phyloP scores from a whole-genome alignment of 2,113 vertebrate genomes.

The Nicator chloris region DNA sequence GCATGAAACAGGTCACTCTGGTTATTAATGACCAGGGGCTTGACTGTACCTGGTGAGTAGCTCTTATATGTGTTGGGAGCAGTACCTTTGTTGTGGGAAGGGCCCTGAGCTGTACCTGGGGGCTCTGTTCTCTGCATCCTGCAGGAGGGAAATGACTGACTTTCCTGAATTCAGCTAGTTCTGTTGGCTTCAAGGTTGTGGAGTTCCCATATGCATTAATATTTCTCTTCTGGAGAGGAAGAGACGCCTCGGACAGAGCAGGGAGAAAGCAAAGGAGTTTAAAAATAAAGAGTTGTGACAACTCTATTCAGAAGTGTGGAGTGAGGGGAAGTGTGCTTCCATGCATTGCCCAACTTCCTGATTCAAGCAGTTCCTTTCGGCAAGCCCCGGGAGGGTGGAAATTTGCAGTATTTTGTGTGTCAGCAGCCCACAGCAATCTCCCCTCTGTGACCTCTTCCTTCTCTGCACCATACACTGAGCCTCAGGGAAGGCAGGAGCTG shows the following conservation, averaged over 20 bases:
- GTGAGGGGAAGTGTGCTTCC: not conserved
- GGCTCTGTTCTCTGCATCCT: not conserved
- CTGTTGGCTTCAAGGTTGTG: not conserved
- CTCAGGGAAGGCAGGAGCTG: not conserved
- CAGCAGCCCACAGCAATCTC: not conserved
- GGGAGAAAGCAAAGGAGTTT: not conserved
- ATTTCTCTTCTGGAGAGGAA: not conserved
- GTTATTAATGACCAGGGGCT: not conserved
- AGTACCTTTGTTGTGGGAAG: not conserved
- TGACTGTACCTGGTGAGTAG: not conserved
- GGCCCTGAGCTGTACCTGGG: not conserved
- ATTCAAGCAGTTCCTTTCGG: slow-evolving; percentile 46
- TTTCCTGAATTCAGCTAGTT: not conserved
- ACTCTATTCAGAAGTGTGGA: not conserved
- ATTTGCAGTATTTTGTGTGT: not conserved
- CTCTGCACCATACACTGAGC: not conserved
- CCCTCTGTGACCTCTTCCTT: slow-evolving; percentile 37
- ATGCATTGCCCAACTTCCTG: slow-evolving; percentile 20
- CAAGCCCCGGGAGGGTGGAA: not conserved
- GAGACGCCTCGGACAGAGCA: not conserved
- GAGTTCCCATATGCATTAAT: not conserved
- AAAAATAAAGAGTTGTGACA: not conserved
- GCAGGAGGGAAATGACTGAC: not conserved
- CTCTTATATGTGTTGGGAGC: not conserved
- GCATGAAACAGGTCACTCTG: not conserved